These are phyloP conservation scores for Poecilia wingei DNA, from an alignment of 2,797 vertebrate genomes.

Conservation along the genomic window DNA sequence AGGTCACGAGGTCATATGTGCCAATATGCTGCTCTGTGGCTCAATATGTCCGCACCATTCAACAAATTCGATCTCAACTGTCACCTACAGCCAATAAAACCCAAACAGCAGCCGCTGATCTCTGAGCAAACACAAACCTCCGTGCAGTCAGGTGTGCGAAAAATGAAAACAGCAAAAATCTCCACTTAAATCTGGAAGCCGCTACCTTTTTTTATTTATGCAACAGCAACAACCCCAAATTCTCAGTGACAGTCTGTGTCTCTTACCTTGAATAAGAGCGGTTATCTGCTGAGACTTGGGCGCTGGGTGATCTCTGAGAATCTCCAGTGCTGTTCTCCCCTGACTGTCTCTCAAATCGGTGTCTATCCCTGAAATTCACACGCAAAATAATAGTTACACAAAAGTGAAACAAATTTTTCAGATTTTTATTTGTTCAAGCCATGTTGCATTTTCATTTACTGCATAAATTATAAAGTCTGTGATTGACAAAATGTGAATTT, in stretches of 20 bases:
- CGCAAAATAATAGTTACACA: neutral
- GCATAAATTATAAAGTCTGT: neutral
- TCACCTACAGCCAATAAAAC: conserved; percentile 1
- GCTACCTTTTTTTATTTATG: conserved; percentile 10
- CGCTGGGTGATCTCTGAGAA: conserved; percentile 93
- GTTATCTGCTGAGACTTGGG: conserved; percentile 96
- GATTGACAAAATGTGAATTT: neutral
- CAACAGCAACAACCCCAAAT: conserved; percentile 3
- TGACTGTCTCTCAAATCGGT: conserved; percentile 89
- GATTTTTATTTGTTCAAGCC: neutral
- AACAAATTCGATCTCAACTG: neutral
- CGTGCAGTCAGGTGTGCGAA: neutral
- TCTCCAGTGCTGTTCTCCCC: conserved; percentile 92
- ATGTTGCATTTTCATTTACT: neutral
- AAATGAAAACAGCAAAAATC: neutral
- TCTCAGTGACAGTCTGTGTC: conserved; percentile 13
- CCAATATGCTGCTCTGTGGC: neutral
- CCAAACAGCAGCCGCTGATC: neutral
- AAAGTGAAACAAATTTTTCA: neutral
- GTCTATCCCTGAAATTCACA: conserved; percentile 86
- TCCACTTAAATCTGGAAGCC: neutral
- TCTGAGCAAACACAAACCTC: conserved; percentile 1
- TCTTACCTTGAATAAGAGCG: conserved; percentile 90
- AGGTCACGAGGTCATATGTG: conserved; percentile 6
- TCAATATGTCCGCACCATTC: neutral